These are phyloP conservation scores for Sesamia nonagrioides DNA, from an alignment of 1,140 invertebrate genomes.

Conservation along the genomic window DNA sequence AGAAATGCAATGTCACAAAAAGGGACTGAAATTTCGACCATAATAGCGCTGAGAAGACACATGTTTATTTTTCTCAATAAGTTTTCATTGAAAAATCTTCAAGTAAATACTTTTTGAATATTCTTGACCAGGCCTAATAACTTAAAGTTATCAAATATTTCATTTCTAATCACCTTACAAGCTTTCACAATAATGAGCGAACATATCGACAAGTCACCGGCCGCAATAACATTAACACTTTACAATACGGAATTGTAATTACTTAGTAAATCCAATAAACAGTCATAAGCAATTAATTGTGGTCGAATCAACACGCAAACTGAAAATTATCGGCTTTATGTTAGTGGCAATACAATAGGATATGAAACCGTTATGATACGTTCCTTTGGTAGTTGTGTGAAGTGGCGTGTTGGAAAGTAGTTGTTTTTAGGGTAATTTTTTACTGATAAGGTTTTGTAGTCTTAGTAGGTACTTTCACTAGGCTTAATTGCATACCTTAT, in stretches of 20 bases:
- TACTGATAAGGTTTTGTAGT: background rate
- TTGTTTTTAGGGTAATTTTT: background rate
- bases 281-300: background rate
- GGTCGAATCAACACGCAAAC: slow-evolving; percentile 27
- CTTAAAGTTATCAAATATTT: too few species aligned
- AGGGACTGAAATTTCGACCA: too few species aligned
- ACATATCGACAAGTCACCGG: background rate
- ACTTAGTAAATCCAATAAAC: slow-evolving; percentile 22
- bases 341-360: background rate
- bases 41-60: too few species aligned
- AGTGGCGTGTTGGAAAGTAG: background rate
- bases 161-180: background rate
- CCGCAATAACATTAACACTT: background rate
- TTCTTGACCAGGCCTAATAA: too few species aligned
- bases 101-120: too few species aligned
- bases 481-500: too few species aligned
- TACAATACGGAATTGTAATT: background rate
- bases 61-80: too few species aligned
- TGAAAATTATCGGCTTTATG: slow-evolving; percentile 18
- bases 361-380: background rate
- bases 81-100: too few species aligned
- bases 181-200: background rate
- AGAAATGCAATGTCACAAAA: too few species aligned
- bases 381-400: background rate
- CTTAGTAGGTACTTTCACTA: too few species aligned